Base-by-base conservation (phyloP, 64 coral and sea anemone genomes). In the Cladopsammia gracilis region DNA sequence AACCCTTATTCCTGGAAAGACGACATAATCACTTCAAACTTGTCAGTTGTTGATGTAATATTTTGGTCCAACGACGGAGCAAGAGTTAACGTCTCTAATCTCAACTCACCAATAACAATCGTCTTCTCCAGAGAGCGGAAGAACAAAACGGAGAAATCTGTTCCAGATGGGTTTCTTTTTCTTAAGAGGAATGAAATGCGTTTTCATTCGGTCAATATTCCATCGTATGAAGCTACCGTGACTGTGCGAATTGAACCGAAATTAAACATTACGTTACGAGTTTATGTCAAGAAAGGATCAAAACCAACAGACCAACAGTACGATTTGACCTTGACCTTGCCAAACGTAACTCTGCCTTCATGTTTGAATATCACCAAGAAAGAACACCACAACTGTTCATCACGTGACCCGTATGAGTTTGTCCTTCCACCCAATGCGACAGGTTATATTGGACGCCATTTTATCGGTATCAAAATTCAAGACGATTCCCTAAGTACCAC, bases 191-290 rank as follows among this genome's bases (percentile, higher is more conserved):
- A 62, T 11, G 61, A 64, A 66, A 83, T 83, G 43, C 79, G 79
- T 83, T 91, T 82, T 83, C 89, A 91, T 43, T 24, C 53, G 19
- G 68, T 83, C 18, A 54, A 51, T 59, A 70, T 91, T 43, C 65
- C 66, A 1, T 91, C 77, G 20, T 20, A 91, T 19, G 49, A 73
- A 71, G 64, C 67, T 25, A 70, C 76, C 3, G 66, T 83, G 6
- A 79, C 46, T 13, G 78, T 91, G 68, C 45, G 22, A 73, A 83
- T 91, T 62, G 20, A 61, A 14, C 89, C 89, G 0, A 64, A 62
- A 13, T 59, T 47, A 25, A 71, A 61, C 48, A 10, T 61, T 5
- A 61, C 78, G 26, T 46, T 91, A 16, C 19, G n/a, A 22, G 78
- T 91, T 10, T 91, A 82, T 54, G 10, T 91, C 44, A 44, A 18